Conservation (phyloP, 2,797 vertebrate genomes). For the Remorina albescens region DNA sequence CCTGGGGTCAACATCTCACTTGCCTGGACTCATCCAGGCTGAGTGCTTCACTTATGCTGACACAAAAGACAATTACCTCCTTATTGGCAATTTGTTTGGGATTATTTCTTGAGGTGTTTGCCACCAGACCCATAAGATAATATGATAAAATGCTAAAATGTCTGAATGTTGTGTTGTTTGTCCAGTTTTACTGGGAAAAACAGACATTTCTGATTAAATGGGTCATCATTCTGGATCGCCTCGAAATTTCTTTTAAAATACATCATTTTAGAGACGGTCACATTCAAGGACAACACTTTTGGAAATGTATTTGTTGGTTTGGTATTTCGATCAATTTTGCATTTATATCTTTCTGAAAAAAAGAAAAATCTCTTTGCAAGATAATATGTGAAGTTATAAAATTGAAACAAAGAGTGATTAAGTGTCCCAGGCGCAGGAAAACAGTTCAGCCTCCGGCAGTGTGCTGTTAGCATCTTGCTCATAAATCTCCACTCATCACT, state of each 20-base stretch:
- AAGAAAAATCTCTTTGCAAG: no score
- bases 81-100: conserved; percentile 69
- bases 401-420: conserved; percentile 34
- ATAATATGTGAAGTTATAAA: conserved; percentile 38
- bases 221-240: background rate
- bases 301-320: background rate
- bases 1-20: conserved; percentile 39
- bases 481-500: conserved; percentile 68
- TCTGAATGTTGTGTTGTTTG: conserved; percentile 3
- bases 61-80: conserved; percentile 54
- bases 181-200: background rate
- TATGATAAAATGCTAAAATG: background rate
- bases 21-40: conserved; percentile 54
- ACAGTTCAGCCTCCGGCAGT: conserved; percentile 41
- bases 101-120: conserved; percentile 50
- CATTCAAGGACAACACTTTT: background rate
- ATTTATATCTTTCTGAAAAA: conserved; percentile 11
- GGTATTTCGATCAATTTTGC: conserved; percentile 19
- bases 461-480: conserved; percentile 58
- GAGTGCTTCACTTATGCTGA: conserved; percentile 39
- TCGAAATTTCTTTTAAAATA: background rate
- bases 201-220: background rate
- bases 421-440: conserved; percentile 67
- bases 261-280: no score
- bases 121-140: conserved; percentile 11